Percentiles rank a stretch among this genome's conserved stretches.
Conservation (phyloP, 1,140 invertebrate genomes). For the Akabosia matsudoensis region DNA sequence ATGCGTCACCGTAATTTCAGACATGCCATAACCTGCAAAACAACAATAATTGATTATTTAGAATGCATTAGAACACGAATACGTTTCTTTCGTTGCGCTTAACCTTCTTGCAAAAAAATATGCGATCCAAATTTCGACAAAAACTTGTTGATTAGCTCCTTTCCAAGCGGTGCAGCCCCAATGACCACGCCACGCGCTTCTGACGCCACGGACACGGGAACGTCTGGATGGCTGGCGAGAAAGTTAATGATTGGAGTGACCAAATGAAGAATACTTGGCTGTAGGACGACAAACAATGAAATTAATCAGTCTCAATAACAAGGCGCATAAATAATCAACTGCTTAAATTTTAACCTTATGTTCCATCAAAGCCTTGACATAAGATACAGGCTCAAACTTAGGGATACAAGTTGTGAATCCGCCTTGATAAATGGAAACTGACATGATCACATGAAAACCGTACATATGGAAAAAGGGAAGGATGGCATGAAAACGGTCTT, state of each 20-base stretch:
- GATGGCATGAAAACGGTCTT: slow-evolving; percentile 29
- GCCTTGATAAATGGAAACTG: slow-evolving; percentile 57
- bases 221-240: slow-evolving; percentile 61
- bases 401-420: slow-evolving; percentile 67
- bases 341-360: slow-evolving; percentile 52
- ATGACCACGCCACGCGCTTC: slow-evolving; percentile 57
- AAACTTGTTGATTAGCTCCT: slow-evolving; percentile 29
- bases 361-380: slow-evolving; percentile 63
- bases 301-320: too few relatives aligned
- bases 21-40: slow-evolving; percentile 47
- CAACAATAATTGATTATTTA: too few relatives aligned
- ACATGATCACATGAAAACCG: slow-evolving; percentile 27
- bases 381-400: slow-evolving; percentile 68
- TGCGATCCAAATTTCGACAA: slow-evolving; percentile 22
- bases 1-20: slow-evolving; percentile 40
- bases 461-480: slow-evolving; percentile 44
- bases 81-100: too few relatives aligned
- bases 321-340: not conserved
- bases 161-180: slow-evolving; percentile 54
- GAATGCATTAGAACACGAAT: not conserved
- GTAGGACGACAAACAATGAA: too few relatives aligned
- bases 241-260: slow-evolving; percentile 64
- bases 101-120: slow-evolving; percentile 23
- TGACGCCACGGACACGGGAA: slow-evolving; percentile 60
- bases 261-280: slow-evolving; percentile 50